Base-by-base conservation (phyloP, 2,113 vertebrate genomes). In the Pygoscelis antarcticus region DNA sequence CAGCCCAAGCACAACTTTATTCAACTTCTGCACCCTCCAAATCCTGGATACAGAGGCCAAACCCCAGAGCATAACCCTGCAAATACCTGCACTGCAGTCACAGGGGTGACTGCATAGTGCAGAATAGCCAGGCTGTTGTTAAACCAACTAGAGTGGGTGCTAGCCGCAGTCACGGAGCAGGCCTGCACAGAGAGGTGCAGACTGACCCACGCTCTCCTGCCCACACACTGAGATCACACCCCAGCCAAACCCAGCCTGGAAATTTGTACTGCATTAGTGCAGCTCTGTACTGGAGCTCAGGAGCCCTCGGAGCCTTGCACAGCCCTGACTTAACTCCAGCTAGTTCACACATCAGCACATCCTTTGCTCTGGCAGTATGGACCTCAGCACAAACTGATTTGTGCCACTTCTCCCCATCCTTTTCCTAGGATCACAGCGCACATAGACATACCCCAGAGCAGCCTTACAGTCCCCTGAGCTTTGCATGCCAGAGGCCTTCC, bases 61-160 rank as follows among this genome's bases (percentile, higher is more conserved):
- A 85, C 36, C 34, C 87, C 58, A 40, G 61, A 91, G 89, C 30
- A 26, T 5, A 83, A 71, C 30, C 84, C 87, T 83, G 84, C 91
- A 95, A 58, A 83, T 65, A 89, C 68, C 93, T 96, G 91, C 93
- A 94, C 74, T 96, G 97, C 91, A 97, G 95, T 74, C 77, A 51
- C 15, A 32, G 44, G 12, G 74, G 65, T 62, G 81, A 71, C 52
- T 62, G 83, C 68, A 47, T 19, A 57, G 57, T 13, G 17, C 64
- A 60, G 65, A 42, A 42, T 5, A 87, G 62, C 20, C n/a, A 1
- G 52, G 34, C 60, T 84, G 47, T 13, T 23, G 16, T 62, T n/a
- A 76, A 58, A 75, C 32, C 51, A 51, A 15, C 68, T 10, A 4
- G 52, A 42, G n/a, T 2, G 29, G 42, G 72, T 4, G 21, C 29